A percentile compares a stretch with the other conserved stretches of the same genome.
Evolutionary conservation across 1,140 invertebrate genomes (phyloP).

Genomic region (Chelonus insularis): DNA sequence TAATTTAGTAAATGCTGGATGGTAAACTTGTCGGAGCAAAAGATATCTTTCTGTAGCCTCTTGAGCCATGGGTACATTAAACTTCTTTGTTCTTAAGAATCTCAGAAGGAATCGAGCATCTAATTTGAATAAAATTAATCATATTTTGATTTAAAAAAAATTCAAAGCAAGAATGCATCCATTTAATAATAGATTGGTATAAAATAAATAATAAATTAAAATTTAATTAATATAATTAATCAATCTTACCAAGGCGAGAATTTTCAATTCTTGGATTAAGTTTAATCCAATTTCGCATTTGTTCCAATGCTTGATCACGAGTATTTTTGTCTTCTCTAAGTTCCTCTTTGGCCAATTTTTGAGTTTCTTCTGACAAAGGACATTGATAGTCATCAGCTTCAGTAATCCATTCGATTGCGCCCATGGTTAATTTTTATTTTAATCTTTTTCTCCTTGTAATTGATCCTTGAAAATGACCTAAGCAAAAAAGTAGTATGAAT

Average conservation of each 20-base stretch:
- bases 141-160: neutral
- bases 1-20: slow-evolving; percentile 72
- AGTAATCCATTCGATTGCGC: slow-evolving; percentile 57
- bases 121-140: slow-evolving; percentile 43
- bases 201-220: neutral
- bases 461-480: neutral
- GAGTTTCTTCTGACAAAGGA: slow-evolving; percentile 63
- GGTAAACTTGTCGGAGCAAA: slow-evolving; percentile 72
- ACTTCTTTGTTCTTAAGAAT: slow-evolving; percentile 83
- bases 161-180: slow-evolving; percentile 1
- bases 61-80: slow-evolving; percentile 79
- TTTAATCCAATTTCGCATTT: slow-evolving; percentile 72
- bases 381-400: slow-evolving; percentile 67
- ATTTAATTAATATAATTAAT: slow-evolving; percentile 7
- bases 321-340: slow-evolving; percentile 71
- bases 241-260: slow-evolving; percentile 67
- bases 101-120: slow-evolving; percentile 76
- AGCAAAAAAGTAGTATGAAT: neutral
- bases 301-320: slow-evolving; percentile 68
- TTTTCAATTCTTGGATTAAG: slow-evolving; percentile 72
- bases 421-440: no score
- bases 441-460: no score
- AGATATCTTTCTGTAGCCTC: slow-evolving; percentile 81
- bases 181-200: no score
- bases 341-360: slow-evolving; percentile 68